Conservation (phyloP, 2,797 vertebrate genomes). For the Enteromius fasciolatus region DNA sequence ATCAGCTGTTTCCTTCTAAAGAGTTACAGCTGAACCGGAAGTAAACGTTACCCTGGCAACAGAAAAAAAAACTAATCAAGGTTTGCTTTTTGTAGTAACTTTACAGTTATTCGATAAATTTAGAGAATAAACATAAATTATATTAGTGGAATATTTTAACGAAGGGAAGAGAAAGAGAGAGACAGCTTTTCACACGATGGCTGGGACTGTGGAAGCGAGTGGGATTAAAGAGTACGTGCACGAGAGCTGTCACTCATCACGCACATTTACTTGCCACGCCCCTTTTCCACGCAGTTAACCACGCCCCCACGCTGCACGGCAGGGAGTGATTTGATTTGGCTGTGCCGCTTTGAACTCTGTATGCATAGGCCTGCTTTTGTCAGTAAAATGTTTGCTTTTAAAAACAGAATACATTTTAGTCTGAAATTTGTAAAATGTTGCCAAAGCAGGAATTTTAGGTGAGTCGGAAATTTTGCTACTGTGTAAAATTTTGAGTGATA, state of each 20-base stretch:
- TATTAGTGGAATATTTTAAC: background rate
- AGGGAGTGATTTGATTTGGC: background rate
- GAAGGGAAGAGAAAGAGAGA: background rate
- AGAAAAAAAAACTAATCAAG: background rate
- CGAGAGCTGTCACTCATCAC: slow-evolving; percentile 1
- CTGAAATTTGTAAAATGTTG: slow-evolving; percentile 51
- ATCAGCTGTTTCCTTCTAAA: slow-evolving; percentile 2
- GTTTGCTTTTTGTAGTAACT: background rate
- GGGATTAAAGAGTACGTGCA: background rate
- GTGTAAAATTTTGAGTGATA: background rate
- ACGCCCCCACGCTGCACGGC: slow-evolving; percentile 4
- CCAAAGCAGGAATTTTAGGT: slow-evolving; percentile 66
- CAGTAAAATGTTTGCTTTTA: slow-evolving; percentile 54
- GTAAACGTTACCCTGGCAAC: slow-evolving; percentile 16
- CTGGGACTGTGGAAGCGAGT: background rate
- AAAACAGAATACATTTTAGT: slow-evolving; percentile 50
- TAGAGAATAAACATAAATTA: background rate
- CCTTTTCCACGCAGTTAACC: background rate
- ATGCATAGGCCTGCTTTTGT: slow-evolving; percentile 38
- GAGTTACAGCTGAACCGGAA: slow-evolving; percentile 13
- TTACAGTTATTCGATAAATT: background rate
- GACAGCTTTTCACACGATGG: background rate
- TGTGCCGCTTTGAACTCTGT: background rate
- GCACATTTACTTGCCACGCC: background rate
- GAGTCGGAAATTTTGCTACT: slow-evolving; percentile 49